A percentile compares a stretch with the other conserved stretches of the same genome.
phyloP scores from a whole-genome alignment of 2,113 vertebrate genomes.

The Pelobates fuscus region DNA sequence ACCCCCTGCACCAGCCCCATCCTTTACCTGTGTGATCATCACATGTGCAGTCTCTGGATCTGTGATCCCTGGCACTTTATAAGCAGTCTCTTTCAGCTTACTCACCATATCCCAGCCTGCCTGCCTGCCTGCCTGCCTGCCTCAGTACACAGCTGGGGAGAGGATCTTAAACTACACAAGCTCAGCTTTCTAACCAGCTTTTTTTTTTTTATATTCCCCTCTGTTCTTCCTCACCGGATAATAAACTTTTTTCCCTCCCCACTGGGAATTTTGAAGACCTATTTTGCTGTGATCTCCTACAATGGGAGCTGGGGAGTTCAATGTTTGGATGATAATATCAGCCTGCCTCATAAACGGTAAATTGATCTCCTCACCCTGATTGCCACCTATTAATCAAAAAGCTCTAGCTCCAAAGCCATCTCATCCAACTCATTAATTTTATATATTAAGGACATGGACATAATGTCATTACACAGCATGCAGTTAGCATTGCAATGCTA shows the following conservation, averaged over 20 bases:
- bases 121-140: neutral
- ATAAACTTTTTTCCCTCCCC: conserved; percentile 33
- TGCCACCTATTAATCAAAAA: conserved; percentile 20
- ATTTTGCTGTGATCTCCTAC: neutral
- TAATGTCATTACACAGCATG: neutral
- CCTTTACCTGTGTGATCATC: conserved; percentile 3
- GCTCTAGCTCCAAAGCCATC: neutral
- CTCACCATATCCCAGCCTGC: conserved; percentile 14
- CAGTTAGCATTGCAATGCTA: neutral
- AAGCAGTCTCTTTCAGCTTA: conserved; percentile 15
- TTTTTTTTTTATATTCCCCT: too few species aligned
- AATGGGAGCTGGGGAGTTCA: conserved; percentile 62
- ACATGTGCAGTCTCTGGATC: neutral
- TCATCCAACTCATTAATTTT: conserved; percentile 15
- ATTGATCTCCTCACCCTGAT: neutral
- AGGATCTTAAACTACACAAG: neutral
- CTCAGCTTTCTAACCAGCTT: neutral
- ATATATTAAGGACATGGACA: neutral
- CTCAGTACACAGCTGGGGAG: conserved; percentile 22
- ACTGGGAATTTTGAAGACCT: conserved; percentile 30
- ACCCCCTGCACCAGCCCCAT: neutral
- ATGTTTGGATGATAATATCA: conserved; percentile 61
- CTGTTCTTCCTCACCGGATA: conserved; percentile 11
- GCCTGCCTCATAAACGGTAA: conserved; percentile 67
- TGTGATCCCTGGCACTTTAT: conserved; percentile 31